Evolutionary conservation across 2,797 vertebrate species (phyloP).

Genomic region (Thalassophryne amazonica): DNA sequence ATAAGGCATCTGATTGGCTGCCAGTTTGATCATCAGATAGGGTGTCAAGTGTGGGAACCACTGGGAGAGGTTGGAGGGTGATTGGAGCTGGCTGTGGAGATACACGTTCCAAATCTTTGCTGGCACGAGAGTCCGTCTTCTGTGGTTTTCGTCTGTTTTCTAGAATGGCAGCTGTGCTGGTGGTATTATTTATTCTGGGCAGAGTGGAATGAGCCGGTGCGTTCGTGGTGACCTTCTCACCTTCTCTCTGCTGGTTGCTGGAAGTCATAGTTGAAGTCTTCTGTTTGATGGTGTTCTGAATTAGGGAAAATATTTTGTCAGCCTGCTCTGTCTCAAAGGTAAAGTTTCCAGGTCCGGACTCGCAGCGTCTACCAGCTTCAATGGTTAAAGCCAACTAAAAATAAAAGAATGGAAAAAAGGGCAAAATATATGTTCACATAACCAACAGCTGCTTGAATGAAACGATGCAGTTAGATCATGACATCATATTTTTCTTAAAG

Average conservation of each 20-base stretch:
- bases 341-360: constrained; percentile 91
- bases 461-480: not conserved
- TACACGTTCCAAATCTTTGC: not conserved
- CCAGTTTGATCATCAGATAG: not conserved
- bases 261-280: constrained; percentile 53
- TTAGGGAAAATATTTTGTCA: constrained; percentile 84
- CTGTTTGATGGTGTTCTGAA: constrained; percentile 85
- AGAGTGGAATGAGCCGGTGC: constrained; percentile 63
- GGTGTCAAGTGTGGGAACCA: constrained; percentile 19
- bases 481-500: too few relatives aligned
- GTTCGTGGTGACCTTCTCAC: not conserved
- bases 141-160: constrained; percentile 37
- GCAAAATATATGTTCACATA: not conserved
- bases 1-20: constrained; percentile 50
- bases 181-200: constrained; percentile 46
- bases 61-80: constrained; percentile 57
- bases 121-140: constrained; percentile 7
- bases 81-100: constrained; percentile 41
- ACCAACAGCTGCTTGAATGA: not conserved
- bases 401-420: not conserved
- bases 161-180: not conserved
- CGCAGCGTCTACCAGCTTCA: constrained; percentile 90
- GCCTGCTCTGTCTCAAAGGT: constrained; percentile 89
- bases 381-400: constrained; percentile 86
- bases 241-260: constrained; percentile 15